Evolutionary conservation across 2,113 vertebrate genomes (phyloP).

Genomic region (Phalacrocorax brasilianus): DNA sequence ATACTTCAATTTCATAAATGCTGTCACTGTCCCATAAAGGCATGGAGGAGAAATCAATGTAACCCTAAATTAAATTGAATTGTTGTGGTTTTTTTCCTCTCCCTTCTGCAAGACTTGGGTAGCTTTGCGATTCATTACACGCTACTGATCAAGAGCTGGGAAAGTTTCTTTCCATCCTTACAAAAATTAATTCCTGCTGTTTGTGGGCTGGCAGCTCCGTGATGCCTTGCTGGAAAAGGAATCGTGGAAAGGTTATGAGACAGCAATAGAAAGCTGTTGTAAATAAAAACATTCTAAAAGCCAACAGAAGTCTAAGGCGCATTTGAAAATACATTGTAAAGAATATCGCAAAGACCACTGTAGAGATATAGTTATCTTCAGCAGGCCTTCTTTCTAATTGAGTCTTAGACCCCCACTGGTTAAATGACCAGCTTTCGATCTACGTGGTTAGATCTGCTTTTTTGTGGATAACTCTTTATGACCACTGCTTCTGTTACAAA

Average conservation of each 20-base stretch:
- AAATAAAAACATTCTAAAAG: not conserved
- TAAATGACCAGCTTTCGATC: not conserved
- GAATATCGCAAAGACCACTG: not conserved
- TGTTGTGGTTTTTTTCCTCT: not conserved
- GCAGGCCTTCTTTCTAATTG: not conserved
- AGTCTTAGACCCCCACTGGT: not conserved
- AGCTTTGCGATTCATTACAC: not conserved
- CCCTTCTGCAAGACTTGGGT: not conserved
- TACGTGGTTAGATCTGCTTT: not conserved
- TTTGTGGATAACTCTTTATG: not conserved
- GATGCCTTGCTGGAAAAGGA: not conserved
- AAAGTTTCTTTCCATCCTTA: not conserved
- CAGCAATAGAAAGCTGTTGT: not conserved
- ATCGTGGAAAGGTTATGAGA: not conserved
- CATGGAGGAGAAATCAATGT: not conserved
- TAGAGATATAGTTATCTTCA: not conserved
- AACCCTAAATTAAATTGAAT: slow-evolving; percentile 10
- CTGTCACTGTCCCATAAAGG: not conserved
- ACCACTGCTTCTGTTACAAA: slow-evolving; percentile 12
- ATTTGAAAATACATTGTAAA: not conserved
- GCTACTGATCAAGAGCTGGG: not conserved
- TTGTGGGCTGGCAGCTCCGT: not conserved
- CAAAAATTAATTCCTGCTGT: not conserved
- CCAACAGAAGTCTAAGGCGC: not conserved
- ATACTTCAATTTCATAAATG: not conserved